Evolutionary conservation across 2,888 invertebrate species (phyloP), one percentile per base, ranked within the genome.

Genomic region (Thera britannica): DNA sequence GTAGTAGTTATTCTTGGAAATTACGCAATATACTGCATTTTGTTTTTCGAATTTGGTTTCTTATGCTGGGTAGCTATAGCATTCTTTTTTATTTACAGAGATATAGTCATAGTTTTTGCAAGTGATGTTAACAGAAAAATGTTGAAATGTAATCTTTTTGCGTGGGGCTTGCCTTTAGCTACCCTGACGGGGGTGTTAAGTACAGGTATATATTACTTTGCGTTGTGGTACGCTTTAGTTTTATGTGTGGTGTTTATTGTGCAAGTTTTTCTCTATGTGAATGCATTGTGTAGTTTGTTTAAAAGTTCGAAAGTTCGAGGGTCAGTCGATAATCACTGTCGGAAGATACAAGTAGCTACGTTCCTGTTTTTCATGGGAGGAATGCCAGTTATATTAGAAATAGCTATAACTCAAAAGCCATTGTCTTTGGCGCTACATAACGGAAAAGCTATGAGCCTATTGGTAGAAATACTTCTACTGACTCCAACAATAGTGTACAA

Each of bases 11-110:
- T 34, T n/a, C 11, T 61, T 5, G 48, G 12, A 12, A 12, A 36
- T 3, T 35, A 3, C 48, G 41, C 38, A 0, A 63, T 51, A 1
- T 41, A 57, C 38, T 23, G 0, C 12, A 51, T 63, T 1, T n/a
- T 64, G 12, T 64, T 58, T 58, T 64, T 64, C 58, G 58, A 58
- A 11, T 52, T 51, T 44, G 52, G 52, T 5, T 64, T 64, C 58
- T 4, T 44, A 11, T 58, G 58, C 7, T 64, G 64, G 64, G 36
- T 58, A 36, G 35, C 36, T 1, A 3, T 64, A 6, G 58, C 58
- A 2, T 52, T 52, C 1, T 44, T 58, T 2, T n/a, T 64, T 0
- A 58, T 64, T 35, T 64, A 64, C 23, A 35, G 51, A 34, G 64
- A 64, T 7, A 58, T 64, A 44, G 64, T 64, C 1, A 41, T 64